These are phyloP conservation scores for Triplophysa yarkandensis DNA, from an alignment of 2,797 vertebrate genomes.

Conservation along the genomic window DNA sequence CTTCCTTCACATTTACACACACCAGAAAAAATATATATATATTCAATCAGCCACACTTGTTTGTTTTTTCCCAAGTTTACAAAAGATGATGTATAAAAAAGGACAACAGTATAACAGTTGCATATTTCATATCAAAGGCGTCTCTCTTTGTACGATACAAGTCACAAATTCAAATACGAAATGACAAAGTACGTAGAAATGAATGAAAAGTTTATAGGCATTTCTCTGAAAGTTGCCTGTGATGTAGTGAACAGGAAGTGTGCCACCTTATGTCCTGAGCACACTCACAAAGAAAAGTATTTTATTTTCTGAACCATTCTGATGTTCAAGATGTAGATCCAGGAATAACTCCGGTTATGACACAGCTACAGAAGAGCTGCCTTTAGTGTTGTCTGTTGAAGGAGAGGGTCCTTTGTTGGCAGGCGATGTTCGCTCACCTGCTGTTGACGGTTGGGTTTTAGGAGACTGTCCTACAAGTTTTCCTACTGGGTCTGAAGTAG, in stretches of 20 bases:
- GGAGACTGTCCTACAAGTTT: slow-evolving; percentile 83
- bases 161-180: slow-evolving; percentile 42
- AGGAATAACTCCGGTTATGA: slow-evolving; percentile 72
- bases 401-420: slow-evolving; percentile 85
- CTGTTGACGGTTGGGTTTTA: slow-evolving; percentile 74
- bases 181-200: slow-evolving; percentile 33
- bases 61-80: slow-evolving; percentile 40
- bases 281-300: slow-evolving; percentile 18
- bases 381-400: slow-evolving; percentile 87
- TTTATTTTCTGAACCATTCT: slow-evolving; percentile 12
- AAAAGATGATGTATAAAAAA: slow-evolving; percentile 50
- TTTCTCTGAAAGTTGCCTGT: slow-evolving; percentile 34
- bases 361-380: slow-evolving; percentile 83
- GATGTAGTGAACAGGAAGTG: slow-evolving; percentile 51
- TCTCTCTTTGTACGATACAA: slow-evolving; percentile 51
- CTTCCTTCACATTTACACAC: slow-evolving; percentile 37
- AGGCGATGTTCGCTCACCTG: slow-evolving; percentile 76
- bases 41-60: slow-evolving; percentile 20
- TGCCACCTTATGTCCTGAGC: slow-evolving; percentile 9
- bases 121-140: slow-evolving; percentile 51
- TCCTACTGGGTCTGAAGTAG: slow-evolving; percentile 77
- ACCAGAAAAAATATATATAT: slow-evolving; percentile 13
- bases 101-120: slow-evolving; percentile 42
- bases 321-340: slow-evolving; percentile 15
- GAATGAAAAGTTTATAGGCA: slow-evolving; percentile 44